Evolutionary conservation across 2,113 vertebrate species (phyloP).

Genomic region (Cyprinus carpio): DNA sequence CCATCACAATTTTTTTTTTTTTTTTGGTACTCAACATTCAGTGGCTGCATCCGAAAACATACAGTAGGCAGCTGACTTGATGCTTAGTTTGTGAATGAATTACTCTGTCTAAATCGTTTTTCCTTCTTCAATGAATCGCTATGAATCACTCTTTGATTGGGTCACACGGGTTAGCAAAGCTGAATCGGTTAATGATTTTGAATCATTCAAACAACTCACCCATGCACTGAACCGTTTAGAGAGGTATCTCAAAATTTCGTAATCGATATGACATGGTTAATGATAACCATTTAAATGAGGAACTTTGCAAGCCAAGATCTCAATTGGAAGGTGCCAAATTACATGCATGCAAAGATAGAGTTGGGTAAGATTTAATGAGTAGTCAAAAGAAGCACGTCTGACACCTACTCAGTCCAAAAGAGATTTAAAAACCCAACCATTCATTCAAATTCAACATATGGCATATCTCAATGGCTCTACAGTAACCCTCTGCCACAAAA

Average conservation of each 20-base stretch:
- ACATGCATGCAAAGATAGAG: not conserved
- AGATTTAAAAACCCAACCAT: conserved; percentile 19
- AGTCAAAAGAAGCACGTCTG: not conserved
- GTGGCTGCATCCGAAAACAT: not conserved
- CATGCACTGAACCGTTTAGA: not conserved
- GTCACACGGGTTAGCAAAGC: too few relatives aligned
- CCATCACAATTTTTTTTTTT: not conserved
- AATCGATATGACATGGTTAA: too few relatives aligned
- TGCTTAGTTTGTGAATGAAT: not conserved
- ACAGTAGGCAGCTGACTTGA: not conserved
- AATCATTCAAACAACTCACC: not conserved
- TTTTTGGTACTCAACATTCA: not conserved
- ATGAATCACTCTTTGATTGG: not conserved
- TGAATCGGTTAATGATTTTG: too few relatives aligned
- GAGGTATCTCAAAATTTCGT: too few relatives aligned
- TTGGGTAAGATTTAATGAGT: not conserved
- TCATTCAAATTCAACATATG: conserved; percentile 12
- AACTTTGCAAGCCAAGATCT: conserved; percentile 3
- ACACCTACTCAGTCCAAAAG: conserved; percentile 1
- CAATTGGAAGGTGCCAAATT: conserved; percentile 11
- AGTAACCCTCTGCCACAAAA: conserved; percentile 12
- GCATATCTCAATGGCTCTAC: conserved; percentile 9
- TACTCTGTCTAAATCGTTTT: not conserved
- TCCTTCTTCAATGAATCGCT: not conserved
- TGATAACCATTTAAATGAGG: not conserved